phyloP scores from a whole-genome alignment of 1,140 invertebrate species.

The Matsumurasca onukii region DNA sequence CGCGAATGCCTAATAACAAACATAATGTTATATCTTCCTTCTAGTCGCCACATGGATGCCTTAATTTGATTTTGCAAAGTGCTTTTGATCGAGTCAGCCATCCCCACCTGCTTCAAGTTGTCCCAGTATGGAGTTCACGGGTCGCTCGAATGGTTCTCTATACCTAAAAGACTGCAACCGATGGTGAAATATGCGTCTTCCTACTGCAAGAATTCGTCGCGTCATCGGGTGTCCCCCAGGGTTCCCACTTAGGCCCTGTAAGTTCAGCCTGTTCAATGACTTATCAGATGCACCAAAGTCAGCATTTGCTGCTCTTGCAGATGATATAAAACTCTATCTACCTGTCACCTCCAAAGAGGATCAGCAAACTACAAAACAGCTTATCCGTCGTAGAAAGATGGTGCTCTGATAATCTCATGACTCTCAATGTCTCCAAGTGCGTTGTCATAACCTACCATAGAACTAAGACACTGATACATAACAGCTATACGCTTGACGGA shows the following conservation, averaged over 20 bases:
- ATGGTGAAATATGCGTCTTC: not conserved
- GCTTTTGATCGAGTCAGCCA: not conserved
- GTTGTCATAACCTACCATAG: too few species aligned
- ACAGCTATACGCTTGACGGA: not conserved
- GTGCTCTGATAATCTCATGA: not conserved
- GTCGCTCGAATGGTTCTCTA: not conserved
- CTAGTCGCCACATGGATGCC: not conserved
- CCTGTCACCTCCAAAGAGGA: not conserved
- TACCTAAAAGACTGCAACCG: not conserved
- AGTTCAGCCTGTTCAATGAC: too few species aligned
- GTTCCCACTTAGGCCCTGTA: too few species aligned
- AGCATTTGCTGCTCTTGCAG: not conserved
- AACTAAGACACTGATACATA: too few species aligned
- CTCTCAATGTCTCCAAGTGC: not conserved
- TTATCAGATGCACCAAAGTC: not conserved
- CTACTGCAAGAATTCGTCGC: not conserved
- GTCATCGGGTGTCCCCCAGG: not conserved
- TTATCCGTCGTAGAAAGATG: not conserved
- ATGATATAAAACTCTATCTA: not conserved
- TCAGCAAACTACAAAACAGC: not conserved
- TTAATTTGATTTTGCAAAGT: not conserved
- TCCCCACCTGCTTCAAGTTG: not conserved
- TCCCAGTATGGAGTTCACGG: not conserved
- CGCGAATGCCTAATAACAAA: too few species aligned
- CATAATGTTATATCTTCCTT: not conserved